Conservation (phyloP, 2,888 invertebrate species). For the Melangyna quadrimaculata region DNA sequence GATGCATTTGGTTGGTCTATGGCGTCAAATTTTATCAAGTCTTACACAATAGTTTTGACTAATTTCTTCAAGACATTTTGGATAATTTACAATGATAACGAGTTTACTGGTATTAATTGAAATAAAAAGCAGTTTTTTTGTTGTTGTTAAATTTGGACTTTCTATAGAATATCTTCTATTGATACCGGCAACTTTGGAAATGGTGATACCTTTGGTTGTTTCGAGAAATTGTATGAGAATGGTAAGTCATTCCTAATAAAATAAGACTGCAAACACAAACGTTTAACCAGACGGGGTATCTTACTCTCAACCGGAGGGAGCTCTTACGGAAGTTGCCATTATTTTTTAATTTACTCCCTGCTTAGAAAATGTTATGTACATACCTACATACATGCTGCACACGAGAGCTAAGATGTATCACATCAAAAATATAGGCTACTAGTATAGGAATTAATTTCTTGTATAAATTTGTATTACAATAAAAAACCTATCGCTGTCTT, state of each 20-base stretch:
- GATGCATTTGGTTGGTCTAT: conserved; percentile 7
- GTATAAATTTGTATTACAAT: too few relatives aligned
- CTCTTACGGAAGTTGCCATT: too few relatives aligned
- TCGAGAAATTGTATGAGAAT: conserved; percentile 2
- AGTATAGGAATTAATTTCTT: too few relatives aligned
- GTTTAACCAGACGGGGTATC: too few relatives aligned
- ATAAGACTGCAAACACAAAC: too few relatives aligned
- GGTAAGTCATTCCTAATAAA: neutral
- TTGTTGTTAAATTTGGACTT: neutral
- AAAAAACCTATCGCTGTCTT: too few relatives aligned
- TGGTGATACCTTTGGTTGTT: conserved; percentile 7
- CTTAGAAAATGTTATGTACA: too few relatives aligned
- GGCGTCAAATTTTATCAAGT: conserved; percentile 19
- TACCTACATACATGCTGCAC: too few relatives aligned
- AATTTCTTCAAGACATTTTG: conserved; percentile 19
- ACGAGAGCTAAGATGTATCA: too few relatives aligned
- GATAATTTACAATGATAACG: neutral
- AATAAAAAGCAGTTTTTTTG: neutral
- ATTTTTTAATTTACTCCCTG: too few relatives aligned
- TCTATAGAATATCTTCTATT: neutral
- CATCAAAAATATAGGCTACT: too few relatives aligned
- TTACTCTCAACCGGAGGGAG: too few relatives aligned
- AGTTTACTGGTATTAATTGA: conserved; percentile 12
- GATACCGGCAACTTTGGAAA: conserved; percentile 1
- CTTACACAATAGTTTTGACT: neutral